Percentiles rank a stretch among this genome's conserved stretches.
Conservation (phyloP, 2,888 invertebrate species). For the Hetaerina titia region DNA sequence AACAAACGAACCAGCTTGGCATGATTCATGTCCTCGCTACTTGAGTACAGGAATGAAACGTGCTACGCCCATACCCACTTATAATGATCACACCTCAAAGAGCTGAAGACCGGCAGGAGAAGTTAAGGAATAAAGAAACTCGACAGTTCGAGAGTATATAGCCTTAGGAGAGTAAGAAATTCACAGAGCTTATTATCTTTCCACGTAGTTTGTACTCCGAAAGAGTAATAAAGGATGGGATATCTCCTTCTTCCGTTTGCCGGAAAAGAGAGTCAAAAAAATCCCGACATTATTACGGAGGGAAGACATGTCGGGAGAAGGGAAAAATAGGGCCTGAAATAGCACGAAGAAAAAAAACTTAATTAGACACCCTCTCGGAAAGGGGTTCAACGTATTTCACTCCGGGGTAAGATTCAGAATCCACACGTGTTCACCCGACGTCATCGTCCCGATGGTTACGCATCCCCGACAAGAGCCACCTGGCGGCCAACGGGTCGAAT, state of each 20-base stretch:
- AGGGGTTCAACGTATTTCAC: conserved; percentile 21
- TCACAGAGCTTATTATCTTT: background rate
- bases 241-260: background rate
- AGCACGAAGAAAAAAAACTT: background rate
- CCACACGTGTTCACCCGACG: background rate
- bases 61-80: background rate
- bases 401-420: background rate
- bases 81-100: no score
- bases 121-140: background rate
- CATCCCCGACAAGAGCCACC: background rate
- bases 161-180: background rate
- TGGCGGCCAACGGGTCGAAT: background rate
- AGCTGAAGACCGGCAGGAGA: background rate
- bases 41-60: no score
- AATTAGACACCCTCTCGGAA: background rate
- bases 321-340: background rate
- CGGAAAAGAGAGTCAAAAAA: background rate
- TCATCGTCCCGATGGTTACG: background rate
- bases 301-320: background rate
- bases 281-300: background rate
- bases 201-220: background rate
- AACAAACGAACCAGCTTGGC: no score
- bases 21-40: no score
- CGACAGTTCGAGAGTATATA: background rate
- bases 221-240: background rate